A percentile compares a stretch with the other conserved stretches of the same genome.
These are phyloP conservation scores for Gortyna flavago DNA, from an alignment of 2,888 invertebrate species.

Conservation along the genomic window DNA sequence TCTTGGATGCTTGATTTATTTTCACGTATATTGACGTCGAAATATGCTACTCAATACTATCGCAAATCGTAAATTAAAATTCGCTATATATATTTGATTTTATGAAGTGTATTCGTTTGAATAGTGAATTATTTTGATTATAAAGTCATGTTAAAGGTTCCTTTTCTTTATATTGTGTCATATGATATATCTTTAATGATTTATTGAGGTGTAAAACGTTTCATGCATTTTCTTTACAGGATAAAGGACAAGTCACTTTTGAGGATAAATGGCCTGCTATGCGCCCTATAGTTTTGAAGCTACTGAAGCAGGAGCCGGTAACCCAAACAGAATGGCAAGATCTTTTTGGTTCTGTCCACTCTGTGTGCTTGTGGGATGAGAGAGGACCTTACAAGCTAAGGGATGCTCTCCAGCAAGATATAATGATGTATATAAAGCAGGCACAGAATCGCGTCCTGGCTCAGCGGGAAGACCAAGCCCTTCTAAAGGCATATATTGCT, in stretches of 20 bases:
- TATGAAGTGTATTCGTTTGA: slow-evolving; percentile 68
- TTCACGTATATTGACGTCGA: slow-evolving; percentile 56
- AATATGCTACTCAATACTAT: slow-evolving; percentile 37
- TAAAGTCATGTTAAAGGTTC: slow-evolving; percentile 78
- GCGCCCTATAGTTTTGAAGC: slow-evolving; percentile 97
- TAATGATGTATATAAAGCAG: slow-evolving; percentile 97
- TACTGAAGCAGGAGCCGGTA: slow-evolving; percentile 98
- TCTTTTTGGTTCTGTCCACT: slow-evolving; percentile 98
- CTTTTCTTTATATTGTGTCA: slow-evolving; percentile 22
- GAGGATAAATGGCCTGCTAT: slow-evolving; percentile 99
- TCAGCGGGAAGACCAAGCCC: slow-evolving; percentile 98
- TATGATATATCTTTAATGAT: neutral
- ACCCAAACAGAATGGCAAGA: slow-evolving; percentile 99
- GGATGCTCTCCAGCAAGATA: slow-evolving; percentile 97
- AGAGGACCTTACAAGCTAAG: slow-evolving; percentile 96
- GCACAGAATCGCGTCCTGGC: slow-evolving; percentile 97
- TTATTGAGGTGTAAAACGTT: slow-evolving; percentile 21
- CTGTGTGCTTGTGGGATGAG: slow-evolving; percentile 99
- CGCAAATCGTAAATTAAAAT: slow-evolving; percentile 44
- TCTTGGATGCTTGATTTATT: slow-evolving; percentile 40
- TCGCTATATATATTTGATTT: slow-evolving; percentile 61
- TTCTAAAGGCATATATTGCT: slow-evolving; percentile 98
- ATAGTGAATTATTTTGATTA: slow-evolving; percentile 61
- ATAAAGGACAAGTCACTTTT: slow-evolving; percentile 95
- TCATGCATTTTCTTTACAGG: slow-evolving; percentile 86